Evolutionary conservation across 2,888 invertebrate genomes (phyloP).

Genomic region (Athrips mouffetella): DNA sequence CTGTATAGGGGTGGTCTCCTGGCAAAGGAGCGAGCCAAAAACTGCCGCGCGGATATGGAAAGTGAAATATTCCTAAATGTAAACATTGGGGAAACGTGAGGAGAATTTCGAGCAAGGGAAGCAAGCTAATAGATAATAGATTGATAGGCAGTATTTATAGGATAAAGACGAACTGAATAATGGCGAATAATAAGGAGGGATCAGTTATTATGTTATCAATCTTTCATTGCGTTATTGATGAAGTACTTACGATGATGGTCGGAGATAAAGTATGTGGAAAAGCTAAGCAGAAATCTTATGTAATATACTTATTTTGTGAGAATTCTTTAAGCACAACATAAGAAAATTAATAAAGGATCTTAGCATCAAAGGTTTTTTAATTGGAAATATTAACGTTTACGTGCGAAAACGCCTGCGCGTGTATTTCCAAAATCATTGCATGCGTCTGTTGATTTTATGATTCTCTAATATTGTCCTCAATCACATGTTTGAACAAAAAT

Average conservation of each 20-base stretch:
- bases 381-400: too few species aligned
- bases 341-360: too few species aligned
- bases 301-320: neutral
- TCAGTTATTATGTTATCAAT: slow-evolving; percentile 8
- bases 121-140: slow-evolving; percentile 17
- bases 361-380: too few species aligned
- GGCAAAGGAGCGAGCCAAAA: slow-evolving; percentile 14
- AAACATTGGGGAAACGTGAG: slow-evolving; percentile 46
- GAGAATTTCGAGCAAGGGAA: slow-evolving; percentile 27
- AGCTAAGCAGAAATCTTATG: neutral
- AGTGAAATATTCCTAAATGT: slow-evolving; percentile 50
- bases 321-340: too few species aligned
- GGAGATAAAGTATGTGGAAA: neutral
- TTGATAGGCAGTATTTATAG: slow-evolving; percentile 27
- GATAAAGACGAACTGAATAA: neutral
- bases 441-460: too few species aligned
- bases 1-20: slow-evolving; percentile 1
- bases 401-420: too few species aligned
- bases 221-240: slow-evolving; percentile 10
- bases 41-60: slow-evolving; percentile 46
- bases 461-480: too few species aligned
- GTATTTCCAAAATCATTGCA: too few species aligned
- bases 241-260: slow-evolving; percentile 1
- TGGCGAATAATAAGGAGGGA: slow-evolving; percentile 7
- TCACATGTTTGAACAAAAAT: too few species aligned